Base-by-base conservation (phyloP, 2,797 vertebrate genomes). In the Propithecus perrieri region DNA sequence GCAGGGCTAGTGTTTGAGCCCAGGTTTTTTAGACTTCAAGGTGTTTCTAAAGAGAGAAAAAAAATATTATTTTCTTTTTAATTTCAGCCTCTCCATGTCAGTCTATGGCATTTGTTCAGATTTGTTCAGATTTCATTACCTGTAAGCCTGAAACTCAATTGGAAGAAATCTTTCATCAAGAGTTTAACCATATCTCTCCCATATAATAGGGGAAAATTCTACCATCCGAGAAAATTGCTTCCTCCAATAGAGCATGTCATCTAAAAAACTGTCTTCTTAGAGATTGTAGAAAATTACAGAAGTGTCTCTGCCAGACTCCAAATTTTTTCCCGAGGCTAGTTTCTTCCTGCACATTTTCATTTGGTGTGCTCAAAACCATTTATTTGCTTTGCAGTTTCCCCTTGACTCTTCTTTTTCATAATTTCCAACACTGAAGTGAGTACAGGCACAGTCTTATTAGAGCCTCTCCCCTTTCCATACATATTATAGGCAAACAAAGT, bases 201-300 rank as follows among this genome's bases (percentile, higher is more conserved):
- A 95, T 85, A 94, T 94, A 96, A 97, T 97, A 97, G 53, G 76
- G 18, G 80, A 13, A 95, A 96, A 97, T 87, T 97, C 93, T 96
- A 88, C 95, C 94, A 96, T 95, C 96, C 1, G 4, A 97, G 93
- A 97, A 97, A 97, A 97, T 97, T 96, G 84, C 28, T 96, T 94
- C 93, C 83, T 97, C 89, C 93, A 92, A 78, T 71, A 96, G 91
- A 95, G 91, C 91, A 96, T 96, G 85, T 81, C 91, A 93, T 94
- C 93, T 84, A 94, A 96, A 89, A 96, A 96, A 61, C 63, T 85
- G 85, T 94, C 95, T 96, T 95, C 84, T 91, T 78, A 85, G 91
- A 94, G 75, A 96, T 69, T 94, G 80, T 14, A 69, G 93, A 96
- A 97, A 97, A 97, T 96, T 81, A 91, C 48, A 92, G 83, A 93